phyloP scores from a whole-genome alignment of 2,113 vertebrate genomes.

The Trematocara marginatum region DNA sequence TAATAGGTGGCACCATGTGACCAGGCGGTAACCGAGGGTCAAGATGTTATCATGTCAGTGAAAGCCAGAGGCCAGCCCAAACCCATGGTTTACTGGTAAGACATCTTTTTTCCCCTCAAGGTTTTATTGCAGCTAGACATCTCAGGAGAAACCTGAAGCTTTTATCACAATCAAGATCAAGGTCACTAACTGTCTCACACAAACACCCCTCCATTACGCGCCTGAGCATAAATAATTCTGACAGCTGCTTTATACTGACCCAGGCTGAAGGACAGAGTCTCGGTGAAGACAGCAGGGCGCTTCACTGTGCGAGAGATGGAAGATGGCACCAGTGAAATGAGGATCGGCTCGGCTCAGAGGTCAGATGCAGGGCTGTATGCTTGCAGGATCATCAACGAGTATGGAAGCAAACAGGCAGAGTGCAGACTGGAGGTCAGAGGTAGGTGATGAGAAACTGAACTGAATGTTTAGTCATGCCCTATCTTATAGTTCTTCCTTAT shows the following conservation, averaged over 20 bases:
- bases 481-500: not conserved
- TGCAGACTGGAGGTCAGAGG: constrained; percentile 86
- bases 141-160: not conserved
- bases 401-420: constrained; percentile 81
- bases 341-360: constrained; percentile 76
- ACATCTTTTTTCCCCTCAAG: not conserved
- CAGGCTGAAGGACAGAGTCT: constrained; percentile 84
- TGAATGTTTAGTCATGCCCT: not conserved
- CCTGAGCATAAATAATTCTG: not conserved
- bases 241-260: not conserved
- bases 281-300: constrained; percentile 75
- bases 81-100: constrained; percentile 88
- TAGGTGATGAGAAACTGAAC: constrained; percentile 44
- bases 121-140: not conserved
- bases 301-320: constrained; percentile 69
- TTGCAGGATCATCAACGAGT: constrained; percentile 84
- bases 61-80: constrained; percentile 81
- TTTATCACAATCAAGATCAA: not conserved
- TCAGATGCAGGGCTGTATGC: constrained; percentile 81
- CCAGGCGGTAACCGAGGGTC: constrained; percentile 80
- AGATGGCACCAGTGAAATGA: constrained; percentile 70
- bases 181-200: not conserved
- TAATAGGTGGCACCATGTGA: constrained; percentile 78
- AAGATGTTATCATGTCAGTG: constrained; percentile 80
- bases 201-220: not conserved